Base-by-base conservation (phyloP, 2,888 invertebrate species). In the Hyalella azteca region DNA sequence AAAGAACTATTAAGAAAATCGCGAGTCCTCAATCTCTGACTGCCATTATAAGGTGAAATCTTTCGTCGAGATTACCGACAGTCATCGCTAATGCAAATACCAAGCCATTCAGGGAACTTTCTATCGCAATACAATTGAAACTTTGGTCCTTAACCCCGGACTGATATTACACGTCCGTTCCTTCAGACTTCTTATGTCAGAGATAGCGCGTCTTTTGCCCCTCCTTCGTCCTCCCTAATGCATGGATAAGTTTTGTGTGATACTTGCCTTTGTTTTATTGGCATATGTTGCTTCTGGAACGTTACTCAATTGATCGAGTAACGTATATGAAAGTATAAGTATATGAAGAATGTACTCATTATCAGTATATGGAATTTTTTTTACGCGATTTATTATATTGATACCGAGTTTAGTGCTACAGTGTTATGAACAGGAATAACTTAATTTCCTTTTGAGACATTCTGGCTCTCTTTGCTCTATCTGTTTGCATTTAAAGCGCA, bases 41-140 rank as follows among this genome's bases (percentile, higher is more conserved):
- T 5, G 54, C 26, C 54, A 54, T 54, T 54, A 54, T 54, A 54
- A 54, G 26, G 54, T 29, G 26, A 54, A 54, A 54, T 54, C 54
- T 54, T 26, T 11, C 26, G 26, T 29, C 22, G 54, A 54, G 54
- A 54, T 54, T 54, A 54, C 54, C 26, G 13, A 54, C 54, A 54
- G 22, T 54, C 54, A 54, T 54, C 22, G 54, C 54, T 13, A 54
- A 54, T 54, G 54, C 54, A 54, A 54, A 54, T 54, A 54, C 54
- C 7, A 3, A 13, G 22, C 54, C 54, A 19, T 54, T 54, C 54
- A 7, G 4, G 22, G 29, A 45, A 54, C 22, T 26, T 54, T 54
- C 54, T 11, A 19, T 22, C 54, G 54, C 54, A 54, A 54, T 54
- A 54, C 54, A 54, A 54, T 54, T 54, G 54, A 11, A 54, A 54